Evolutionary conservation across 1,140 invertebrate species (phyloP).

Genomic region (Hyposmocoma kahamanoa): DNA sequence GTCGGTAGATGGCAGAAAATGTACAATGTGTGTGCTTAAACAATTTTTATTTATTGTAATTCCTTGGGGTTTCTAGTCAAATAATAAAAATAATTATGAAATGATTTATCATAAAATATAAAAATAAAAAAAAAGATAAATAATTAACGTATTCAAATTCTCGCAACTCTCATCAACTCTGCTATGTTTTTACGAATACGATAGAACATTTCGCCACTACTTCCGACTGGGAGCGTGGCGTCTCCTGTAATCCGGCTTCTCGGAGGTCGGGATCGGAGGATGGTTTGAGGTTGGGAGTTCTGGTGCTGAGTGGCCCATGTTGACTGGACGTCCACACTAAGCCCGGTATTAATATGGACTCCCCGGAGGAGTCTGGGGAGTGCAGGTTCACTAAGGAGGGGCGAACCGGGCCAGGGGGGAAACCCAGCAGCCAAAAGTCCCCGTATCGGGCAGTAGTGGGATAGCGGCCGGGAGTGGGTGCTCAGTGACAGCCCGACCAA

Average conservation of each 20-base stretch:
- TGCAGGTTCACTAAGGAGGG: conserved; percentile 95
- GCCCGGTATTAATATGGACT: conserved; percentile 94
- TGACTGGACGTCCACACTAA: conserved; percentile 91
- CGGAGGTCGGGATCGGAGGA: conserved; percentile 89
- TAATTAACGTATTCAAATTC: no score
- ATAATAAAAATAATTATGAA: no score
- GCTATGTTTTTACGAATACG: no score
- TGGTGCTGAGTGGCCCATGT: conserved; percentile 82
- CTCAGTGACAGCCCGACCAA: conserved; percentile 84
- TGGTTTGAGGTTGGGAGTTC: conserved; percentile 89
- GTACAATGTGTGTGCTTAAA: no score
- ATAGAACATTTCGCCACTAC: conserved; percentile 16
- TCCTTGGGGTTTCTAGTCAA: no score
- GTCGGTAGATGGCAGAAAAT: no score
- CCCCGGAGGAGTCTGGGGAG: conserved; percentile 84
- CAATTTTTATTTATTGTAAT: no score
- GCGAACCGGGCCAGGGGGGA: conserved; percentile 96
- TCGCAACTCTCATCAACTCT: no score
- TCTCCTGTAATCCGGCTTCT: conserved; percentile 96
- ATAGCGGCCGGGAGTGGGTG: conserved; percentile 93
- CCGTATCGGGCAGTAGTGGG: conserved; percentile 96
- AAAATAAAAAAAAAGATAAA: no score
- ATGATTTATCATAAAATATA: no score
- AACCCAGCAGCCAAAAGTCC: conserved; percentile 79
- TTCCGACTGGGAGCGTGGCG: conserved; percentile 88